Conservation (phyloP, 2,888 invertebrate species). For the Octonoba sinensis region DNA sequence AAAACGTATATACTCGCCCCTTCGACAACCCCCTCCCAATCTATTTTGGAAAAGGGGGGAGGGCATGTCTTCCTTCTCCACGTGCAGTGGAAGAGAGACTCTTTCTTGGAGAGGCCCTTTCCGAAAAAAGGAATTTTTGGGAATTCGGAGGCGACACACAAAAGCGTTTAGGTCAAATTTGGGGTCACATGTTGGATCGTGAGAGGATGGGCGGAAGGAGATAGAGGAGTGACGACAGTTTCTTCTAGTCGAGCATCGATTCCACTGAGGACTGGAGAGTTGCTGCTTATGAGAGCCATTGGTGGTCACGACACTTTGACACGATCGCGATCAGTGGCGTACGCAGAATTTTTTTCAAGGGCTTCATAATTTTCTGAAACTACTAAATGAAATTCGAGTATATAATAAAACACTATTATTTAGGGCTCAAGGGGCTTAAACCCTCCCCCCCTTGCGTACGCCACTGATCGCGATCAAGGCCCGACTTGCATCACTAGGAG, state of each 20-base stretch:
- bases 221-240: slow-evolving; percentile 50
- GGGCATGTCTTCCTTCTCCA: slow-evolving; percentile 10
- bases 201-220: slow-evolving; percentile 34
- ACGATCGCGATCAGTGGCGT: too few species aligned
- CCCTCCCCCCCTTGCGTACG: too few species aligned
- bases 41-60: slow-evolving; percentile 42
- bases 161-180: slow-evolving; percentile 48
- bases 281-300: slow-evolving; percentile 11
- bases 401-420: too few species aligned
- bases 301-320: neutral
- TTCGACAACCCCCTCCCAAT: slow-evolving; percentile 35
- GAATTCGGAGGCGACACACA: slow-evolving; percentile 56
- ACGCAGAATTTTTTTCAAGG: too few species aligned
- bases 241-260: slow-evolving; percentile 2
- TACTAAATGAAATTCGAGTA: too few species aligned
- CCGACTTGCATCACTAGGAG: too few species aligned
- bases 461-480: too few species aligned
- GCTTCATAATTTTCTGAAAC: too few species aligned
- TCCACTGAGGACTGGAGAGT: neutral
- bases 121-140: slow-evolving; percentile 31
- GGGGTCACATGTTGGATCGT: slow-evolving; percentile 50
- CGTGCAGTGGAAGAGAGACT: slow-evolving; percentile 15
- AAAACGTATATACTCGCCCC: slow-evolving; percentile 28
- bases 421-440: too few species aligned
- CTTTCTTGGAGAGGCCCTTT: neutral